phyloP scores from a whole-genome alignment of 2,113 vertebrate species.

The Psilopogon haemacephalus region DNA sequence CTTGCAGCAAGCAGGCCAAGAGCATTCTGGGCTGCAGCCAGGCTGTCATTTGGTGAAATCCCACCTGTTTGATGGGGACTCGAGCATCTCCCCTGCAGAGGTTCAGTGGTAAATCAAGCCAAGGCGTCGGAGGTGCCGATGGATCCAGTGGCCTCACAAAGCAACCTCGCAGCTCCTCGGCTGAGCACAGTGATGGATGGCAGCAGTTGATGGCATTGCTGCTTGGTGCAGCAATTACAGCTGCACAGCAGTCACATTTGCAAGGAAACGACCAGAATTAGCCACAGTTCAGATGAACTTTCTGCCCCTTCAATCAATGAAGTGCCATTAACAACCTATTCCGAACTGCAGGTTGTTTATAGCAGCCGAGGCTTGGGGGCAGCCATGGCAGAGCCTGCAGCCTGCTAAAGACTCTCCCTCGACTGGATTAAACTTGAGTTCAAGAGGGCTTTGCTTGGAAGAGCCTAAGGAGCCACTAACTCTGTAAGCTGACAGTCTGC shows the following conservation, averaged over 20 bases:
- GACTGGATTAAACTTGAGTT: neutral
- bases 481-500: neutral
- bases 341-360: neutral
- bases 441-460: neutral
- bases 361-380: neutral
- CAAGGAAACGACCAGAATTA: slow-evolving; percentile 16
- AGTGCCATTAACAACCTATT: neutral
- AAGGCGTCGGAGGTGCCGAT: neutral
- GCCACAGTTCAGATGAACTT: neutral
- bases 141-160: neutral
- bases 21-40: neutral
- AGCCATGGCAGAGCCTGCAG: neutral
- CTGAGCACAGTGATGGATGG: too few species aligned
- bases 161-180: neutral
- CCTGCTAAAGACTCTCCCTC: neutral
- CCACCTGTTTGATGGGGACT: accelerated
- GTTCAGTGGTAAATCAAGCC: neutral
- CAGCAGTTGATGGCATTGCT: neutral
- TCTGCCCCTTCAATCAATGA: neutral
- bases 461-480: neutral
- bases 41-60: neutral
- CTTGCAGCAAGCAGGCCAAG: neutral
- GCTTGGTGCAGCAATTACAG: neutral
- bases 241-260: neutral
- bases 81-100: neutral